Base-by-base conservation (phyloP, 2,888 invertebrate species). In the Macaria liturata region DNA sequence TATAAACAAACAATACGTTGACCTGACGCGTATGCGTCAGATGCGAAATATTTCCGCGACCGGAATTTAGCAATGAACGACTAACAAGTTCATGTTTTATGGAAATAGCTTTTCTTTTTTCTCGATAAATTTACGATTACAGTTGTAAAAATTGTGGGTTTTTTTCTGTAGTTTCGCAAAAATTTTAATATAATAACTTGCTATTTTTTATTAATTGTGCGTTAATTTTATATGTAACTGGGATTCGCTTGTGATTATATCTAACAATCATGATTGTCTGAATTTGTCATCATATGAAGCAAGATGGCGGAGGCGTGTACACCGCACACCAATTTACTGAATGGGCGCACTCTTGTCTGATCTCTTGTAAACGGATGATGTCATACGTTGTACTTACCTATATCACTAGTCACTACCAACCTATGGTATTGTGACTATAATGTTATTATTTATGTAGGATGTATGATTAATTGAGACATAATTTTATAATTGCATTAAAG, bases 1-100 rank as follows among this genome's bases (percentile, higher is more conserved):
- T 79, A 76, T 78, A 78, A 73, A 75, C 68, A 72, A 68, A 67
- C 76, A 81, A 87, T 81, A 65, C 86, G 72, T 79, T 86, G 86
- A 88, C 87, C 88, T 77, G 78, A 70, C 62, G 70, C 66, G 69
- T 70, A 64, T 59, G 68, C 70, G 75, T 70, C 74, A 74, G 62
- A 77, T 77, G 78, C 75, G 68, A 80, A 80, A 82, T 75, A 74
- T 81, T 83, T 83, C 7, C 71, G 72, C 73, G 72, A 75, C 82
- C 81, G 84, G 81, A 83, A 78, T 81, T 76, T 62, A 67, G 74
- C 78, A 81, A 86, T 83, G 74, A 79, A 69, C 77, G 67, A 66
- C 69, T 73, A 72, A 79, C 69, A 67, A 70, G 75, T 67, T 65
- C 66, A 30, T 4, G 46, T 20, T 53, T 42, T 34, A 46, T 40